Evolutionary conservation across 37 sponge, comb jelly and placozoan species (phyloP).

Genomic region (Beroe ovata): DNA sequence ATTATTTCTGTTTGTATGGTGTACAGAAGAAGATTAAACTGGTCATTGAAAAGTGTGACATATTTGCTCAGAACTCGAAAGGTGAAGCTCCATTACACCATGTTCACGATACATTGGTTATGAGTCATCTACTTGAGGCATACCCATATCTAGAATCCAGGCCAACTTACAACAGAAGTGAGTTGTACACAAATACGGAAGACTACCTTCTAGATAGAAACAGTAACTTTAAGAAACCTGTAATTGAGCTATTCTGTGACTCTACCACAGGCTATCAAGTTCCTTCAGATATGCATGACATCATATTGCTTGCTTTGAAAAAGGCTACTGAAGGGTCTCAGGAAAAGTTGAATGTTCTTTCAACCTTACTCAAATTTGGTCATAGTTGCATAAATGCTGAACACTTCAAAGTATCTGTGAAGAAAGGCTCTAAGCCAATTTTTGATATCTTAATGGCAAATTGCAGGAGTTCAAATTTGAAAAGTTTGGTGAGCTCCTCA

Average conservation of each 20-base stretch:
- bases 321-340: background rate
- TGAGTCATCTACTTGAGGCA: background rate
- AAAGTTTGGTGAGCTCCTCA: background rate
- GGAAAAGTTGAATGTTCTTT: background rate
- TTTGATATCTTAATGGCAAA: background rate
- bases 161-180: background rate
- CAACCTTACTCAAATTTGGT: background rate
- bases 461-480: background rate
- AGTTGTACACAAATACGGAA: background rate
- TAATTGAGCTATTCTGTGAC: background rate
- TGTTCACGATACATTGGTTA: background rate
- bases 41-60: background rate
- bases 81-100: constrained; percentile 18
- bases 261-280: background rate
- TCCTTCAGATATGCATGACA: background rate
- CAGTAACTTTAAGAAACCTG: background rate
- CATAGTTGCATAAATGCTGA: background rate
- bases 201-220: background rate
- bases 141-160: background rate
- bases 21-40: background rate
- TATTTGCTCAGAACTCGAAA: background rate
- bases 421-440: background rate
- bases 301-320: background rate
- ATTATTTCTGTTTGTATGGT: constrained; percentile 10
- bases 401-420: background rate